phyloP scores from a whole-genome alignment of 2,797 vertebrate genomes.

The Rhinophrynus dorsalis region DNA sequence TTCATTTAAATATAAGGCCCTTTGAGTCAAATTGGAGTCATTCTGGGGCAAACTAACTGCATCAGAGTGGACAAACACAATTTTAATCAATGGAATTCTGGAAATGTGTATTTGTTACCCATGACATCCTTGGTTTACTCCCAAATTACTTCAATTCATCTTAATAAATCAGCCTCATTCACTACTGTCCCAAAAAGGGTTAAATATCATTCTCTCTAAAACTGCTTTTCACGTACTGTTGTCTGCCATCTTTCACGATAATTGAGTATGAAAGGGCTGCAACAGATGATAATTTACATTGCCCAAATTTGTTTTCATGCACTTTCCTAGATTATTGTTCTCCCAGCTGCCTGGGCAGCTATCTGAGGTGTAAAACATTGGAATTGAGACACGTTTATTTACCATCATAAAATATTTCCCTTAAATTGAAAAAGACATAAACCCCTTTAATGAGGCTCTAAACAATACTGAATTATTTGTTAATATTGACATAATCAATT shows the following conservation, averaged over 20 bases:
- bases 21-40: too few species aligned
- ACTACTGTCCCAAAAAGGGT: constrained; percentile 6
- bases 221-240: constrained; percentile 77
- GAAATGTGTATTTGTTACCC: too few species aligned
- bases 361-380: not conserved
- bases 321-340: constrained; percentile 11
- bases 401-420: constrained; percentile 15
- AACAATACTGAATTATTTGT: too few species aligned
- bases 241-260: constrained; percentile 94
- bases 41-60: too few species aligned
- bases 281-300: constrained; percentile 99
- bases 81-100: too few species aligned
- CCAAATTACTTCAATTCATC: too few species aligned
- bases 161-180: too few species aligned
- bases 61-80: too few species aligned
- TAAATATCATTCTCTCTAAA: constrained; percentile 51
- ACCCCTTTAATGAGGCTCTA: too few species aligned
- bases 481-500: too few species aligned
- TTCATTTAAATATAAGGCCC: too few species aligned
- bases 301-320: constrained; percentile 57
- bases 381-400: not conserved
- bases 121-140: too few species aligned
- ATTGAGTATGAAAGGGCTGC: constrained; percentile 92
- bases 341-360: constrained; percentile 6
- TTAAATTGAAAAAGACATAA: constrained; percentile 9